Evolutionary conservation across 2,888 invertebrate genomes (phyloP).

Genomic region (Plebejus melissa): DNA sequence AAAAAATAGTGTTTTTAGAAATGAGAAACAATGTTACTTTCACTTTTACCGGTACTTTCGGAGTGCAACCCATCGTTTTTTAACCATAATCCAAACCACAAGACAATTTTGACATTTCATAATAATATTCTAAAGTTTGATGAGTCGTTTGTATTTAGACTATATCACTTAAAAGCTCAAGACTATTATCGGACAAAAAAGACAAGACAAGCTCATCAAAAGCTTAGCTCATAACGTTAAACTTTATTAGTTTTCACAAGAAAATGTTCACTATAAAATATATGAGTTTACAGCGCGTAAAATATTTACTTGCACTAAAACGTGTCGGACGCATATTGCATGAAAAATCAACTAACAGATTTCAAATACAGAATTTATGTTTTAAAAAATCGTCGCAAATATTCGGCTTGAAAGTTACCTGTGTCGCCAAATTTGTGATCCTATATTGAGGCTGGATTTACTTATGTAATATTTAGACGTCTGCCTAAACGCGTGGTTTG

Average conservation of each 20-base stretch:
- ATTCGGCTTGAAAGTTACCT: too few species aligned
- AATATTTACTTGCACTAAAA: constrained; percentile 21
- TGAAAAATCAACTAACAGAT: constrained; percentile 20
- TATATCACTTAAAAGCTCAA: not conserved
- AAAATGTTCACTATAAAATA: constrained; percentile 15
- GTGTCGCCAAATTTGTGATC: too few species aligned
- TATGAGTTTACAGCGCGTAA: constrained; percentile 17
- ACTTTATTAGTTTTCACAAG: constrained; percentile 20
- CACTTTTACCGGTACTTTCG: too few species aligned
- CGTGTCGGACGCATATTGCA: constrained; percentile 20
- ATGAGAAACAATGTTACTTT: too few species aligned
- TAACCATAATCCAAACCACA: too few species aligned
- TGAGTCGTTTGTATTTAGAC: constrained; percentile 22
- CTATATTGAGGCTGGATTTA: too few species aligned
- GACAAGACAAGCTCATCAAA: not conserved
- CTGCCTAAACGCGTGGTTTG: too few species aligned
- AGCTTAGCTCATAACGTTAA: not conserved
- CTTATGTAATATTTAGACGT: too few species aligned
- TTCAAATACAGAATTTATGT: constrained; percentile 14
- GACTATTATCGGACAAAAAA: not conserved
- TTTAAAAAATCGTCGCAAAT: not conserved
- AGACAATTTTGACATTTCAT: too few species aligned
- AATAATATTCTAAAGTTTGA: too few species aligned
- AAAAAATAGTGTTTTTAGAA: too few species aligned
- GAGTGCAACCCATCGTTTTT: too few species aligned